Percentiles rank a stretch among this genome's conserved stretches.
Evolutionary conservation across 2,888 invertebrate species (phyloP).

Genomic region (Phania funesta): DNA sequence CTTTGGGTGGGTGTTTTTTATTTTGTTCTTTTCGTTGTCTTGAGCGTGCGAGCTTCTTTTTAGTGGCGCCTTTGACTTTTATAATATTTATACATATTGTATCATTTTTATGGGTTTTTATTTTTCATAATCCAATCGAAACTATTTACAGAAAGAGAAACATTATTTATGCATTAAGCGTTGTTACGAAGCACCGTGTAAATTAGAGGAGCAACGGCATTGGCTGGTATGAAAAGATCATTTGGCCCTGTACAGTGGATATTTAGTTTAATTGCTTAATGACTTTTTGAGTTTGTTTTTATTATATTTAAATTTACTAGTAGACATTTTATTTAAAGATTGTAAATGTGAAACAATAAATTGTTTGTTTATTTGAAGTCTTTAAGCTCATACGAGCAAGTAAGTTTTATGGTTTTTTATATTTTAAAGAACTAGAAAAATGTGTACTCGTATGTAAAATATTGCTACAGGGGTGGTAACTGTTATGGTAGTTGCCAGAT

Average conservation of each 20-base stretch:
- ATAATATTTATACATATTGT: slow-evolving; percentile 55
- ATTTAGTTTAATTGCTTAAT: slow-evolving; percentile 41
- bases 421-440: no score
- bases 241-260: slow-evolving; percentile 38
- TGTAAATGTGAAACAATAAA: slow-evolving; percentile 40
- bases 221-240: slow-evolving; percentile 22
- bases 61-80: slow-evolving; percentile 64
- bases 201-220: slow-evolving; percentile 5
- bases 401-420: no score
- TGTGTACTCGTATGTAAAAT: no score
- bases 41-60: neutral
- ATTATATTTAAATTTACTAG: neutral
- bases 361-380: slow-evolving; percentile 1
- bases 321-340: slow-evolving; percentile 14
- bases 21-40: slow-evolving; percentile 12
- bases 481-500: no score
- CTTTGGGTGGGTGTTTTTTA: slow-evolving; percentile 58
- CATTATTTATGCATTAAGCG: slow-evolving; percentile 64
- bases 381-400: neutral
- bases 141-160: neutral
- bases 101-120: slow-evolving; percentile 42
- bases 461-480: no score
- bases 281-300: no score
- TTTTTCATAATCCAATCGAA: slow-evolving; percentile 59
- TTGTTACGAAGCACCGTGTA: slow-evolving; percentile 21